Evolutionary conservation across 2,888 invertebrate genomes (phyloP).

Genomic region (Phalangium opilio): DNA sequence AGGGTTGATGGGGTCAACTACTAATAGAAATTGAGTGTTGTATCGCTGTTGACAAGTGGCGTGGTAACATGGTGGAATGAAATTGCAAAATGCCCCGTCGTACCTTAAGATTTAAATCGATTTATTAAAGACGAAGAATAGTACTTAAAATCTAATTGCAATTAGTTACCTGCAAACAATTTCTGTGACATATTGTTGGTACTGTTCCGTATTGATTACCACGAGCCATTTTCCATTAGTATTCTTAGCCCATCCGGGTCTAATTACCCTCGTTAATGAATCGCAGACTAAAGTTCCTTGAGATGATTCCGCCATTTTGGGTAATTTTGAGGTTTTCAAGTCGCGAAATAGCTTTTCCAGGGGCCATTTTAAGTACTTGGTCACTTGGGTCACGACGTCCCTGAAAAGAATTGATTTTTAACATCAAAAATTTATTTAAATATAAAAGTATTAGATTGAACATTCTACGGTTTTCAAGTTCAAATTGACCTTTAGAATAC

Average conservation of each 20-base stretch:
- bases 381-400: constrained; percentile 20
- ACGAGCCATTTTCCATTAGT: constrained; percentile 22
- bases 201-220: constrained; percentile 21
- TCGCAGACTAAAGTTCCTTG: constrained; percentile 21
- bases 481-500: no score
- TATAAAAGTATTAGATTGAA: no score
- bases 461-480: no score
- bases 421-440: no score
- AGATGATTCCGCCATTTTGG: constrained; percentile 19
- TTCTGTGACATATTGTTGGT: constrained; percentile 22
- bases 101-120: no score
- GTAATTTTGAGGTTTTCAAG: constrained; percentile 17
- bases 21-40: constrained; percentile 21
- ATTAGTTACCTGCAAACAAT: constrained; percentile 19
- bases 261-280: constrained; percentile 19
- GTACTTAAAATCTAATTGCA: background rate
- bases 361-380: constrained; percentile 22
- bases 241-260: constrained; percentile 23
- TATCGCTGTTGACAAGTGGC: constrained; percentile 21
- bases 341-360: constrained; percentile 21
- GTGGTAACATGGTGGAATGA: constrained; percentile 22
- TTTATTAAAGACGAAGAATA: background rate
- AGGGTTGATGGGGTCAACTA: constrained; percentile 21
- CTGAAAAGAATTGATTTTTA: constrained; percentile 5
- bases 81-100: constrained; percentile 19